These are phyloP conservation scores for Planiliza haematocheilus DNA, from an alignment of 2,113 vertebrate species.

Conservation along the genomic window DNA sequence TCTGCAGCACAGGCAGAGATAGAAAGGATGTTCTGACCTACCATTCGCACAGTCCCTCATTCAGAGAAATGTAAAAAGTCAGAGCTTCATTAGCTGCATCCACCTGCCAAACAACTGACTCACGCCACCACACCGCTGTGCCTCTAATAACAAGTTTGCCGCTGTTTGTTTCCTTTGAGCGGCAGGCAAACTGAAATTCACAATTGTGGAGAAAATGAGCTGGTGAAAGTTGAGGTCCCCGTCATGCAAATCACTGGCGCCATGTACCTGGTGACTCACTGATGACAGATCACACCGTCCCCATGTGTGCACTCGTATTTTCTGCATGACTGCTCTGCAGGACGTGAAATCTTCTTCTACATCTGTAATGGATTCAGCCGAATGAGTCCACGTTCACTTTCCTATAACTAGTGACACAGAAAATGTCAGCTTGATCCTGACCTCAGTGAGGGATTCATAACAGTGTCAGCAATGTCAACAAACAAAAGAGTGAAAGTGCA, in stretches of 20 bases:
- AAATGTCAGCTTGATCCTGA: not conserved
- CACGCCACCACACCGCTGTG: slow-evolving; percentile 19
- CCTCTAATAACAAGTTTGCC: slow-evolving; percentile 46
- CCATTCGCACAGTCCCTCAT: slow-evolving; percentile 15
- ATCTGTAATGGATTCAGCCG: not conserved
- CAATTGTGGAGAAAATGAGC: slow-evolving; percentile 23
- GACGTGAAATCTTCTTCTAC: not conserved
- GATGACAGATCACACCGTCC: slow-evolving; percentile 9
- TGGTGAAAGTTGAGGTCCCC: slow-evolving; percentile 42
- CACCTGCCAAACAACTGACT: slow-evolving; percentile 62
- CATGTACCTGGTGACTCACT: slow-evolving; percentile 38
- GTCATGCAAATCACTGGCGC: slow-evolving; percentile 24
- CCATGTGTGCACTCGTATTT: slow-evolving; percentile 1
- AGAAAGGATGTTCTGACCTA: slow-evolving; percentile 56
- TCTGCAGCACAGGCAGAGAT: slow-evolving; percentile 33
- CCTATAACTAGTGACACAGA: not conserved
- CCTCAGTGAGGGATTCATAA: not conserved
- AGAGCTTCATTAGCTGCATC: slow-evolving; percentile 62
- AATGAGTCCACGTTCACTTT: not conserved
- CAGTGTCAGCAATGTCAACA: slow-evolving; percentile 7
- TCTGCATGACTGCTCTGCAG: not conserved
- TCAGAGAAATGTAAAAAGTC: slow-evolving; percentile 49
- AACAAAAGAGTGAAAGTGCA: slow-evolving; percentile 12
- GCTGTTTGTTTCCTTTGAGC: slow-evolving; percentile 37
- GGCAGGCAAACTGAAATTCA: not conserved